Percentiles rank a stretch among this genome's conserved stretches.
Conservation (phyloP, 2,113 vertebrate genomes). For the Conger conger region DNA sequence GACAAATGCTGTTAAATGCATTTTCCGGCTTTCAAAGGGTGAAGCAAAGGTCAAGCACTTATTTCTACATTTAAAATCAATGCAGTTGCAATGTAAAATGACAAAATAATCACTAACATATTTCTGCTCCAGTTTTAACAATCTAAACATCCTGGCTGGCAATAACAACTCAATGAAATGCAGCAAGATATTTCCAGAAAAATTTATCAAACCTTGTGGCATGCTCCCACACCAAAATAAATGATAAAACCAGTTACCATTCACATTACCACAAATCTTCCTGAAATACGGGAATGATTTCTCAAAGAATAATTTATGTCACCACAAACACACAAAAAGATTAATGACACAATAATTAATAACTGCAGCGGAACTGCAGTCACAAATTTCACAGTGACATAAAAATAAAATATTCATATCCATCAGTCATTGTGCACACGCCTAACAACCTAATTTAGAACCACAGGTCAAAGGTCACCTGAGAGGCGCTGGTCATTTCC, state of each 20-base stretch:
- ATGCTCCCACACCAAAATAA: neutral
- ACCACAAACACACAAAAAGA: neutral
- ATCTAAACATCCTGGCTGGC: neutral
- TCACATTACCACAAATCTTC: neutral
- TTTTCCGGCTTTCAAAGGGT: constrained; percentile 9
- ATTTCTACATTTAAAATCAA: neutral
- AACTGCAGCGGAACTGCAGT: neutral
- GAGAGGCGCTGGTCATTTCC: constrained; percentile 59
- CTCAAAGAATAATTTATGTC: neutral
- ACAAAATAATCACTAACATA: neutral
- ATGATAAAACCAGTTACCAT: neutral
- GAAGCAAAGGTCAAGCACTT: neutral
- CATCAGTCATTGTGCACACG: neutral
- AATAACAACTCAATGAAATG: neutral
- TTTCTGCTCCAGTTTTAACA: constrained; percentile 14
- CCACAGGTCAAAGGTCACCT: constrained; percentile 12
- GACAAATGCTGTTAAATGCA: constrained; percentile 22
- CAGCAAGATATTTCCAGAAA: neutral
- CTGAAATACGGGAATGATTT: no score
- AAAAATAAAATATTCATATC: neutral
- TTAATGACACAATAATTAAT: neutral
- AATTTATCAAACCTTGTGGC: neutral
- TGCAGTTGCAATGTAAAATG: constrained; percentile 4
- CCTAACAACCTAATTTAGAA: neutral
- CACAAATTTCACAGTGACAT: neutral